Evolutionary conservation across 2,113 vertebrate genomes (phyloP), one percentile per base, ranked within the genome.

Genomic region (Neolamprologus tretocephalus): DNA sequence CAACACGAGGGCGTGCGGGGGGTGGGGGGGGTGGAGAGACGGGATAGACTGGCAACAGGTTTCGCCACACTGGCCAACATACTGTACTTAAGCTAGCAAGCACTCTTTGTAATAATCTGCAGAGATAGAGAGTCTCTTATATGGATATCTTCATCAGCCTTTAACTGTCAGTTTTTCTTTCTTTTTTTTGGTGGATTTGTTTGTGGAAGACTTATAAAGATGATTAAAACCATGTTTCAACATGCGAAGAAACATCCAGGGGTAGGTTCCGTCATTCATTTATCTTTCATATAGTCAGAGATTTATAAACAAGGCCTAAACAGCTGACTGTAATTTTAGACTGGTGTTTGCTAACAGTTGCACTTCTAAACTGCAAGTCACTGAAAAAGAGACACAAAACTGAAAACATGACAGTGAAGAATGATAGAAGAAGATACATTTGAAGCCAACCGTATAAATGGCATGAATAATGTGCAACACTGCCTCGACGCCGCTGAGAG

Each of bases 211-310:
- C 83, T 21, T 82, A n/a, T 51, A 63, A 90, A 92, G 63, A 96
- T 96, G 94, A 87, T 96, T 63, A 94, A 86, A 91, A 92, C 57
- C 23, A 82, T 94, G 75, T 28, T 91, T 91, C 66, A 88, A 45
- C 95, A 96, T 7, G 93, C 89, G 42, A 94, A 90, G 93, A 96
- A 94, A 86, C 94, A 96, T 88, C 96, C 94, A 23, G 96, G 95
- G 93, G 95, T 96, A 96, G 92, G 95, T 95, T 54, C 21, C 5
- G 19, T 88, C 28, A n/a, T 12, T 75, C 14, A 40, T 78, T 87
- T 16, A 13, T 58, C 11, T 9, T 17, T 89, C 6, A 51, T 78
- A 3, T 33, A 9, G n/a, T 33, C 26, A 51, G 7, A 28, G 45
- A 51, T 51, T 78, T 78, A 51, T 51, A 78, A 51, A 51, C 73